Evolutionary conservation across 2,113 vertebrate genomes (phyloP).

Genomic region (Albula glossodonta): DNA sequence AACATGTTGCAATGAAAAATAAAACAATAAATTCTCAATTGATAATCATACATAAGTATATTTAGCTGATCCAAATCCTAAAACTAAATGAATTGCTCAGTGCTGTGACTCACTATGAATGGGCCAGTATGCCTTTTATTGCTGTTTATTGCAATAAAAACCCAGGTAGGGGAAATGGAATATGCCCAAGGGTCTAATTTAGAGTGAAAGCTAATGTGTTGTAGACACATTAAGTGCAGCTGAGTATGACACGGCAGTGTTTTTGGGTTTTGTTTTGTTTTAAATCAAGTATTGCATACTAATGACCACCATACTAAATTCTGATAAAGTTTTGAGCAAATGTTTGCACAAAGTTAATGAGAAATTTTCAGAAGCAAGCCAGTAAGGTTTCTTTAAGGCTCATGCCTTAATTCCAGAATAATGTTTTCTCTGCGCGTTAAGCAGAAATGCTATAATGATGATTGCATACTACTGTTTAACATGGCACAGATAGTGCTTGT

Average conservation of each 20-base stretch:
- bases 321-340: slow-evolving; percentile 65
- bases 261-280: slow-evolving; percentile 26
- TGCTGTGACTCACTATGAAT: slow-evolving; percentile 69
- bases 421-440: neutral
- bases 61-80: neutral
- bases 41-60: neutral
- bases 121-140: slow-evolving; percentile 66
- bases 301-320: slow-evolving; percentile 68
- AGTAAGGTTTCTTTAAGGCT: neutral
- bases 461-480: too few species aligned
- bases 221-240: slow-evolving; percentile 57
- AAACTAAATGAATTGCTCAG: slow-evolving; percentile 43
- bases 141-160: slow-evolving; percentile 43
- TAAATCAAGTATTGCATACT: slow-evolving; percentile 62
- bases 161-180: slow-evolving; percentile 64
- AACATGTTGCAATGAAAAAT: neutral
- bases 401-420: neutral
- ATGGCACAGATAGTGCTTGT: too few species aligned
- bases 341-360: slow-evolving; percentile 33
- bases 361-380: neutral
- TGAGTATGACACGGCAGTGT: slow-evolving; percentile 24
- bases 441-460: neutral
- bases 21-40: neutral
- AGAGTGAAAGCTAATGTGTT: slow-evolving; percentile 61
- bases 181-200: slow-evolving; percentile 64